Evolutionary conservation across 2,113 vertebrate species (phyloP).

Genomic region (Notothenia rossii): DNA sequence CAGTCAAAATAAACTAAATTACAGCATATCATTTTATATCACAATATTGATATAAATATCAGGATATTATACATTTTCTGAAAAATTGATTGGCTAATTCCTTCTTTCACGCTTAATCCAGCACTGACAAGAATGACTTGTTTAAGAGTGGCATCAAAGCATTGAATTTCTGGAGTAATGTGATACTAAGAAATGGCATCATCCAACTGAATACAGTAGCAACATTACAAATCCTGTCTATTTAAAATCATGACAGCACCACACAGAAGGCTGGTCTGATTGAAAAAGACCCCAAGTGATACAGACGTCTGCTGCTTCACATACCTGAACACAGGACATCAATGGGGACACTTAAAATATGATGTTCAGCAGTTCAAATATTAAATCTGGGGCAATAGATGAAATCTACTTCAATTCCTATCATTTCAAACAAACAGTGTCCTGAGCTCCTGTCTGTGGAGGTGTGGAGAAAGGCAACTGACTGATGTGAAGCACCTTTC

Average conservation of each 20-base stretch:
- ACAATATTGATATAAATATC: neutral
- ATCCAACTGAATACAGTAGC: neutral
- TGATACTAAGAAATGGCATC: neutral
- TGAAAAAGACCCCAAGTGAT: neutral
- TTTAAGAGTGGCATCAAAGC: neutral
- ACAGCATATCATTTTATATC: neutral
- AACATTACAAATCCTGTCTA: slow-evolving; percentile 4
- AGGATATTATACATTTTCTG: neutral
- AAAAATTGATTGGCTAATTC: neutral
- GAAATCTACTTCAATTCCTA: neutral
- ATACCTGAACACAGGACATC: neutral
- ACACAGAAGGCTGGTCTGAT: slow-evolving; percentile 27
- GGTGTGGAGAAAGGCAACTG: slow-evolving; percentile 55
- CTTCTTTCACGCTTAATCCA: neutral
- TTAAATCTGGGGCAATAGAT: neutral
- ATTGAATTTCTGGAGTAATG: neutral
- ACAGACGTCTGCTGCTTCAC: slow-evolving; percentile 30
- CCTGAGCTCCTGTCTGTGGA: slow-evolving; percentile 23
- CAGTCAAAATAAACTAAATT: neutral
- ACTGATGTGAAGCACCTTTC: slow-evolving; percentile 64
- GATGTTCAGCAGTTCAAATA: slow-evolving; percentile 28
- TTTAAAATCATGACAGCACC: slow-evolving; percentile 29
- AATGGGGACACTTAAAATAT: neutral
- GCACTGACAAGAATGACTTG: neutral
- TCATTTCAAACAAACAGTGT: slow-evolving; percentile 15